Evolutionary conservation across 2,888 invertebrate species (phyloP).

Genomic region (Dorcus hopei): DNA sequence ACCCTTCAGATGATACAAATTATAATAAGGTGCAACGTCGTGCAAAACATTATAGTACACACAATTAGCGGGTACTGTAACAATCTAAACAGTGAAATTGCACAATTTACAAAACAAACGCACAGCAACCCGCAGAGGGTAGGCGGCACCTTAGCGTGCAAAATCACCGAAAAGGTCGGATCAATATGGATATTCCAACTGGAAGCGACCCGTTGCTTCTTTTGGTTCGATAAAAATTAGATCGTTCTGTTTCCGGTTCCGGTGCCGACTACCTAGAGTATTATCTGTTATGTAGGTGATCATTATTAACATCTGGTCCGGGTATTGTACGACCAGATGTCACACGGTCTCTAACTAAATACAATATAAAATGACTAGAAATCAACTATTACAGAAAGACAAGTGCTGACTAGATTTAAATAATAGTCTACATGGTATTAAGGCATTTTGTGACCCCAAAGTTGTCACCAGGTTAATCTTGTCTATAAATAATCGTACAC

Average conservation of each 20-base stretch:
- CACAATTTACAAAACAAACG: conserved; percentile 29
- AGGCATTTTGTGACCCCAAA: conserved; percentile 46
- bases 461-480: conserved; percentile 40
- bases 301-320: conserved; percentile 16
- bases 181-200: not conserved
- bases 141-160: not conserved
- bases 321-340: not conserved
- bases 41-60: conserved; percentile 43
- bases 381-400: conserved; percentile 37
- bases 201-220: not conserved
- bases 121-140: conserved; percentile 28
- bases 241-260: conserved; percentile 7
- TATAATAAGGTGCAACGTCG: conserved; percentile 40
- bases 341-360: conserved; percentile 27
- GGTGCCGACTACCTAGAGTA: conserved; percentile 11
- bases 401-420: conserved; percentile 46
- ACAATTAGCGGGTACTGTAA: conserved; percentile 37
- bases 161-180: not conserved
- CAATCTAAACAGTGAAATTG: conserved; percentile 31
- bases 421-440: conserved; percentile 38
- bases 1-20: conserved; percentile 29
- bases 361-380: conserved; percentile 38
- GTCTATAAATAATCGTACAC: conserved; percentile 29
- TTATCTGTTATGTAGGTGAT: conserved; percentile 21
- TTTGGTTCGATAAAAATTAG: conserved; percentile 8